Evolutionary conservation across 2,797 vertebrate genomes (phyloP).

Genomic region (Pantherophis vulpinus): DNA sequence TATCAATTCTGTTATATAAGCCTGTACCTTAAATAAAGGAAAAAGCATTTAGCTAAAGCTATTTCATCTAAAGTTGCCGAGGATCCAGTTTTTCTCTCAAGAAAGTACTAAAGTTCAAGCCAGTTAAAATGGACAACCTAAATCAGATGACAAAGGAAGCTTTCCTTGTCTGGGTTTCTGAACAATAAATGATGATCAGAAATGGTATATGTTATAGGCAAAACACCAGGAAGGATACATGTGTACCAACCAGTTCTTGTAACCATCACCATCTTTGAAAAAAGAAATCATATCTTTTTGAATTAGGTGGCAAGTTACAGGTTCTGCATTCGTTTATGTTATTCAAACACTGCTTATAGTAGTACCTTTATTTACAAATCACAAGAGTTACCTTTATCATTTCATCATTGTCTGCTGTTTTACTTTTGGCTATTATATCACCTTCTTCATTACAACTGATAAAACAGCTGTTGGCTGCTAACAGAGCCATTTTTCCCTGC

Average conservation of each 20-base stretch:
- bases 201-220: neutral
- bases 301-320: neutral
- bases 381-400: conserved; percentile 89
- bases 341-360: neutral
- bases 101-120: neutral
- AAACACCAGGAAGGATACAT: neutral
- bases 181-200: neutral
- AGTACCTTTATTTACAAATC: neutral
- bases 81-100: neutral
- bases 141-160: neutral
- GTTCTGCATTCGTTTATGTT: neutral
- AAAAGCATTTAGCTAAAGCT: neutral
- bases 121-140: neutral
- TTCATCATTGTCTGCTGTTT: conserved; percentile 88
- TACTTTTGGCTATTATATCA: conserved; percentile 90
- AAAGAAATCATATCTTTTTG: neutral
- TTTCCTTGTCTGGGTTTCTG: neutral
- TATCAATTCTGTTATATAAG: neutral
- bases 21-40: neutral
- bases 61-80: neutral
- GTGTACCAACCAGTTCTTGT: neutral
- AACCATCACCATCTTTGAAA: neutral
- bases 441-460: conserved; percentile 93
- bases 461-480: conserved; percentile 94
- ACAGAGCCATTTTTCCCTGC: conserved; percentile 91